Conservation (phyloP, 2,113 vertebrate genomes). For the Datnioides undecimradiatus region DNA sequence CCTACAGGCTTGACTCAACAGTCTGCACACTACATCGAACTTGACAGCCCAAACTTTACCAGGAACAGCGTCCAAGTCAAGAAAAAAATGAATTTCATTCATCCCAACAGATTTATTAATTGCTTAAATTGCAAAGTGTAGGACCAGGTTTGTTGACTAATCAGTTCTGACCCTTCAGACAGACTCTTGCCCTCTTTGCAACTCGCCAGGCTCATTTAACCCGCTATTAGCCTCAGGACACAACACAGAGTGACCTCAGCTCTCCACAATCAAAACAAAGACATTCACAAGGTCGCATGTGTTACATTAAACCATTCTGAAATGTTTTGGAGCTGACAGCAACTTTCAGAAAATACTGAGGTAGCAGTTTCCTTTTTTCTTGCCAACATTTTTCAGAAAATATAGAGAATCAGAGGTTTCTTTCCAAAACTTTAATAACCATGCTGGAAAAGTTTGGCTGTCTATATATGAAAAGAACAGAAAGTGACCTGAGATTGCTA, state of each 20-base stretch:
- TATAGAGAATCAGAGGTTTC: background rate
- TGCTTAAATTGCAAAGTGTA: conserved; percentile 3
- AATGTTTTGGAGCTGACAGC: conserved; percentile 42
- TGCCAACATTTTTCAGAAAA: conserved; percentile 15
- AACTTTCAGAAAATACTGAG: conserved; percentile 3
- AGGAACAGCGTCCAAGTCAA: background rate
- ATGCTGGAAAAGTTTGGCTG: background rate
- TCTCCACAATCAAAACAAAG: conserved; percentile 68
- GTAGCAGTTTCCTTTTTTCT: conserved; percentile 27
- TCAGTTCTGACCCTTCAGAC: conserved; percentile 26
- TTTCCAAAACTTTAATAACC: conserved; percentile 10
- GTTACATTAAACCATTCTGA: conserved; percentile 43
- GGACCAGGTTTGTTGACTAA: conserved; percentile 27
- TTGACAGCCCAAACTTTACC: conserved; percentile 52
- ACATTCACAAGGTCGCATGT: conserved; percentile 52
- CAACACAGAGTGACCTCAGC: conserved; percentile 56
- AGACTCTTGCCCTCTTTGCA: conserved; percentile 31
- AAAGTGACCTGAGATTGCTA: background rate
- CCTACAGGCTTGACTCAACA: conserved; percentile 64
- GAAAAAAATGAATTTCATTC: conserved; percentile 9
- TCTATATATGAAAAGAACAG: background rate
- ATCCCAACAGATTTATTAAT: conserved; percentile 37
- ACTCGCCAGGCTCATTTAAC: conserved; percentile 56
- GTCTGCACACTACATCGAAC: conserved; percentile 40
- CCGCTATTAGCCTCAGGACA: conserved; percentile 50